These are phyloP conservation scores for Danio tinwini DNA, from an alignment of 2,797 vertebrate genomes.

Conservation along the genomic window DNA sequence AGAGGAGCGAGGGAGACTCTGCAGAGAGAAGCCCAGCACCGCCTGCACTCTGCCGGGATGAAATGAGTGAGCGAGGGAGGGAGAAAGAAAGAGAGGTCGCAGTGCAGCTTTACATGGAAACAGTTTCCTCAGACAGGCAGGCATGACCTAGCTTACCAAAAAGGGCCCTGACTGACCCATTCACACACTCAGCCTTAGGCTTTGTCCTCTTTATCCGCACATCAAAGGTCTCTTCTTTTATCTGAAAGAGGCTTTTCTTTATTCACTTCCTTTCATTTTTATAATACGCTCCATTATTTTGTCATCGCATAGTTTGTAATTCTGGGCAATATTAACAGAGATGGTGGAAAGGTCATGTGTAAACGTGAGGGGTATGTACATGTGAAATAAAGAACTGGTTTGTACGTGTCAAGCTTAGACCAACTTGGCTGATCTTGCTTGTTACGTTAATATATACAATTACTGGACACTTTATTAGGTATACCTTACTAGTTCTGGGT, in stretches of 20 bases:
- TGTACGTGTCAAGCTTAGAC: neutral
- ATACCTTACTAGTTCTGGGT: no score
- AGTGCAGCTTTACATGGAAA: conserved; percentile 70
- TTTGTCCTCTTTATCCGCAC: conserved; percentile 51
- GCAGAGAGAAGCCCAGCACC: conserved; percentile 46
- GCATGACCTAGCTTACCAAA: conserved; percentile 65
- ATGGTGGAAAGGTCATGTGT: conserved; percentile 43
- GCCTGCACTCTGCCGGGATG: conserved; percentile 35
- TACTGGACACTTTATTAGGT: no score
- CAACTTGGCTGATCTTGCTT: neutral
- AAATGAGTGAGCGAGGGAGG: conserved; percentile 37
- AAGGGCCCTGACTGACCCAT: conserved; percentile 61
- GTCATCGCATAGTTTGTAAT: conserved; percentile 47
- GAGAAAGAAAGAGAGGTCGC: conserved; percentile 56
- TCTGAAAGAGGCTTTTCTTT: conserved; percentile 48
- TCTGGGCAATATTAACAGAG: conserved; percentile 54
- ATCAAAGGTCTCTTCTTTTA: conserved; percentile 26
- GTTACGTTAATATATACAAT: neutral
- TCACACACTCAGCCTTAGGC: conserved; percentile 16
- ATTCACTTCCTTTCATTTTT: conserved; percentile 25
- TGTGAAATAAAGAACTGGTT: conserved; percentile 36
- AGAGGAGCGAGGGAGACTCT: conserved; percentile 44
- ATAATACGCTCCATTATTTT: conserved; percentile 36
- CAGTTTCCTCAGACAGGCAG: conserved; percentile 62
- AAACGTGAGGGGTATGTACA: conserved; percentile 55